Conservation (phyloP, 2,113 vertebrate species). For the Dipodomys ordii region DNA sequence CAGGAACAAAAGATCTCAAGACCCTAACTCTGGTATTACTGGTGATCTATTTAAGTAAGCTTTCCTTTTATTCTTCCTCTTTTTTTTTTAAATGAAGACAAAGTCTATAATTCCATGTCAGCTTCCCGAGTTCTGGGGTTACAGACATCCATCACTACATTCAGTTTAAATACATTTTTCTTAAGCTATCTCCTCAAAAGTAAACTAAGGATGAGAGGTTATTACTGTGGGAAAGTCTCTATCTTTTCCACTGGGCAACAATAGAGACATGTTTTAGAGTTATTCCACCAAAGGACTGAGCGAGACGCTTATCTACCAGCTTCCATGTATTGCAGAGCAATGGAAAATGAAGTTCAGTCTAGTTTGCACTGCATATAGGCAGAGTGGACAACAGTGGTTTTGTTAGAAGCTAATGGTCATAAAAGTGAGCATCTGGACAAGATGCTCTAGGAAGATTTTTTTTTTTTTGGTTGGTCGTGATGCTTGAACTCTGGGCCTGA, state of each 20-base stretch:
- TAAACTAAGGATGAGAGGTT: neutral
- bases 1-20: neutral
- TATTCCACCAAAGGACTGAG: neutral
- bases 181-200: neutral
- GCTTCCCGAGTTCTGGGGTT: neutral
- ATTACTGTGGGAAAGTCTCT: neutral
- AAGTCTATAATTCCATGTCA: no score
- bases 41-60: neutral
- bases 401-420: neutral
- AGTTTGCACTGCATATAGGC: neutral
- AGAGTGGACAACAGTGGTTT: neutral
- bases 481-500: no score
- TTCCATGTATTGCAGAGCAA: fast-evolving
- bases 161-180: neutral
- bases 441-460: no score
- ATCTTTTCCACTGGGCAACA: neutral
- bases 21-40: neutral
- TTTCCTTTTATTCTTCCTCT: no score
- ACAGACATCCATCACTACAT: no score
- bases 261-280: neutral
- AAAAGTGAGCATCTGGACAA: no score
- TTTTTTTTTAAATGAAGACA: no score
- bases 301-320: neutral
- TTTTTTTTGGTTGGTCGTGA: no score
- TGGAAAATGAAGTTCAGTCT: neutral